Evolutionary conservation across 2,888 invertebrate species (phyloP), one percentile per base, ranked within the genome.

Genomic region (Synergus laeviventris): DNA sequence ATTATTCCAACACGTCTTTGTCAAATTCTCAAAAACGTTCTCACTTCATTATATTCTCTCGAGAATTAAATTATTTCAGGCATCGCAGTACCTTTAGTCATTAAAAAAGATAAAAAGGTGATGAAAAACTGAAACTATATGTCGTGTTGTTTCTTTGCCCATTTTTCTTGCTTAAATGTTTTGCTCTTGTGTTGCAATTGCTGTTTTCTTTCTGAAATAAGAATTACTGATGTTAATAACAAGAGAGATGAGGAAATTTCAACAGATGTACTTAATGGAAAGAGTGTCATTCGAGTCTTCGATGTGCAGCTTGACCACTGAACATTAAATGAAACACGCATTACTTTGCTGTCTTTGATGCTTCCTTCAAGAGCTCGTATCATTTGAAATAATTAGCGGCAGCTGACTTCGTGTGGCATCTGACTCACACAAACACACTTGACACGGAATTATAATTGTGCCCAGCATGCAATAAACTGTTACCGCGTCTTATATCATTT

Each of bases 321-420:
- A 24, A 70, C 70, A 49, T 49, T 70, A 70, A 70, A 70, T 70
- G 49, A 70, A 70, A 36, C 49, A 70, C 49, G 49, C 49, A 70
- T 70, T 70, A 70, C 16, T 66, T 66, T 66, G 18, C 62, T 49
- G 49, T 75, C 61, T 76, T 78, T 78, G 75, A 75, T 61, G 54
- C 56, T 75, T 73, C 73, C 70, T 76, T 75, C 64, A 60, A 76
- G 73, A 79, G 77, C 77, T 74, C 62, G 78, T 78, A 77, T 79
- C 56, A 74, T 79, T 80, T 78, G 70, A 79, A 84, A 79, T 82
- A 81, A 83, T 83, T 81, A 79, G 77, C 77, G 73, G 74, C 78
- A 79, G 79, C 79, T 79, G 78, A 82, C 81, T 81, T 74, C 62
- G 77, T 75, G 49, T 61, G 54, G 78, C 79, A 74, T 73, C 64